A percentile compares a stretch with the other conserved stretches of the same genome.
These are phyloP conservation scores for Arothron firmamentum DNA, from an alignment of 2,113 vertebrate species.

Conservation along the genomic window DNA sequence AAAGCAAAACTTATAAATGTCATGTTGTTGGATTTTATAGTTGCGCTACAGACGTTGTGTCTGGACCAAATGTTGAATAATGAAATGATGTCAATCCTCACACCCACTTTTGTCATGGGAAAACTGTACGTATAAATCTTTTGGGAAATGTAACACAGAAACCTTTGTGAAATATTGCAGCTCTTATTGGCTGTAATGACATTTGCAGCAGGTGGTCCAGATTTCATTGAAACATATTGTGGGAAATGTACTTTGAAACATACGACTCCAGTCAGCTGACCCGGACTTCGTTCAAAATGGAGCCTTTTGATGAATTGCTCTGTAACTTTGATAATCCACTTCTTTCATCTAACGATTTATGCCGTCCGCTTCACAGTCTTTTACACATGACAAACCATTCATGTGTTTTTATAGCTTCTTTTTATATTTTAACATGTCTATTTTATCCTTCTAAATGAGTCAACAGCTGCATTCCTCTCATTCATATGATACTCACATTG, in stretches of 20 bases:
- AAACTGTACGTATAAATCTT: conserved; percentile 43
- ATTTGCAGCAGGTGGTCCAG: conserved; percentile 72
- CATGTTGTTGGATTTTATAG: conserved; percentile 62
- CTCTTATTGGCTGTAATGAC: conserved; percentile 72
- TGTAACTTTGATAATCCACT: conserved; percentile 4
- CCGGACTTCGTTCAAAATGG: conserved; percentile 43
- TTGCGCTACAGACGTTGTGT: conserved; percentile 37
- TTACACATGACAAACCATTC: conserved; percentile 6
- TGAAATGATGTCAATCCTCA: conserved; percentile 56
- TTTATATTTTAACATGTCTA: no score
- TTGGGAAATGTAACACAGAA: conserved; percentile 58
- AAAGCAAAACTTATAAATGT: conserved; percentile 48
- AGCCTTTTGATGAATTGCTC: conserved; percentile 34
- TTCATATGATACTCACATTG: no score
- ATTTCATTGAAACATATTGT: conserved; percentile 67
- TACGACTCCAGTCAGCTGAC: conserved; percentile 51
- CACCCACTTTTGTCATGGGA: conserved; percentile 52
- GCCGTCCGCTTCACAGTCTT: background rate
- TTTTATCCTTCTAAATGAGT: no score
- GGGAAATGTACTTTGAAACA: conserved; percentile 64
- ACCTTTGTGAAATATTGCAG: conserved; percentile 67
- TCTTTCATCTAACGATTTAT: conserved; percentile 11
- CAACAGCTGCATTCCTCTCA: no score
- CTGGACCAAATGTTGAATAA: conserved; percentile 53
- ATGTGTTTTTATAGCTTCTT: no score